Base-by-base conservation (phyloP, 2,797 vertebrate genomes). In the Dendrocincla fuliginosa region DNA sequence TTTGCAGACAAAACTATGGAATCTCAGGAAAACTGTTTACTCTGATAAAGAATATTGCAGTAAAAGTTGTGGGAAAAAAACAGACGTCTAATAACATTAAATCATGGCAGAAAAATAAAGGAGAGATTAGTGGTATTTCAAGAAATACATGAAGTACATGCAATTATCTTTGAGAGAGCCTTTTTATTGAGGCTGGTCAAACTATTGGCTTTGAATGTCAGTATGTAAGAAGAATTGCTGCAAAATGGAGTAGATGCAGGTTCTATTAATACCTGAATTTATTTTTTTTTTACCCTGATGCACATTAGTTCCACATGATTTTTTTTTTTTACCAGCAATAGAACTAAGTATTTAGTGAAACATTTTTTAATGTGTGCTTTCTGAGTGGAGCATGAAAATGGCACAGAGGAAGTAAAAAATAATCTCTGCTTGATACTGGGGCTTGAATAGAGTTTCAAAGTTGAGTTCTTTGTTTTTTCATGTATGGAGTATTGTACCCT, bases 391-490 rank as follows among this genome's bases (percentile, higher is more conserved):
- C 42, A 47, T 63, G 27, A 88, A 95, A 92, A 57, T 82, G 27
- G 32, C 41, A 39, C 16, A 83, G 49, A 90, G 39, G 52, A 77
- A 32, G 11, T 19, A 30, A 65, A 96, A 96, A 84, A 39, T 33
- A 4, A 27, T 94, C 57, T 87, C 33, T 33, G 3, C 55, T 88
- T 96, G 76, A 42, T 79, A n/a, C 32, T 63, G 60, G n/a, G 33
- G 6, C 90, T 84, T 92, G 42, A 92, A 73, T 41, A 90, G 79
- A 53, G 13, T 94, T 94, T 90, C 74, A 76, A 46, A 39, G 63
- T 63, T 76, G 47, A 79, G 23, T 89, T n/a, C 28, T 56, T 50
- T 68, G 14, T 73, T 95, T 93, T 92, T 97, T 85, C 30, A 52
- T 80, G 46, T 78, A 44, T 74, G 55, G 70, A 73, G 22, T 25